phyloP scores from a whole-genome alignment of 2,888 invertebrate species.

The Phymatocera aterrima region DNA sequence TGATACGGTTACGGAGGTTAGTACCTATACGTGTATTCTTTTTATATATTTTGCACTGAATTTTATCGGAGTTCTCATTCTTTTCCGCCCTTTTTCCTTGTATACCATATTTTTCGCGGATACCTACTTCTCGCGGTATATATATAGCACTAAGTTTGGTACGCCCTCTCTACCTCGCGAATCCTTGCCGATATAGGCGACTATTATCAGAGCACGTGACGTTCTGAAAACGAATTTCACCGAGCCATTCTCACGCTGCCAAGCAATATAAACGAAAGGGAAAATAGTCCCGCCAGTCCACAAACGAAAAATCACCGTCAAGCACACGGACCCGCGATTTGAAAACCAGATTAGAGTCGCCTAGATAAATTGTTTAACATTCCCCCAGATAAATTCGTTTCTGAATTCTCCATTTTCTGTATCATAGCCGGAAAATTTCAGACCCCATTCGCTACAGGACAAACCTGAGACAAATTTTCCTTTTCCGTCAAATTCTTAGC shows the following conservation, averaged over 20 bases:
- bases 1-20: background rate
- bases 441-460: background rate
- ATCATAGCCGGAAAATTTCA: background rate
- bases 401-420: background rate
- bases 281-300: slow-evolving; percentile 19
- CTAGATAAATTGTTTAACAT: too few relatives aligned
- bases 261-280: slow-evolving; percentile 4
- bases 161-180: background rate
- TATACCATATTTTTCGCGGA: slow-evolving; percentile 27
- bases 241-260: background rate
- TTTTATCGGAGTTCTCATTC: background rate
- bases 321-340: background rate
- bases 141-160: background rate
- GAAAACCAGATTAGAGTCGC: background rate
- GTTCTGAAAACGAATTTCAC: slow-evolving; percentile 24
- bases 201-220: slow-evolving; percentile 40
- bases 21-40: background rate
- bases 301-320: slow-evolving; percentile 14
- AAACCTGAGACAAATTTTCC: background rate
- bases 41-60: background rate
- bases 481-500: too few relatives aligned
- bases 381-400: too few relatives aligned
- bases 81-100: background rate
- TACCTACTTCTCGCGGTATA: background rate
- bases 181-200: slow-evolving; percentile 35